Base-by-base conservation (phyloP, 2,888 invertebrate species). In the Elysia crispata region DNA sequence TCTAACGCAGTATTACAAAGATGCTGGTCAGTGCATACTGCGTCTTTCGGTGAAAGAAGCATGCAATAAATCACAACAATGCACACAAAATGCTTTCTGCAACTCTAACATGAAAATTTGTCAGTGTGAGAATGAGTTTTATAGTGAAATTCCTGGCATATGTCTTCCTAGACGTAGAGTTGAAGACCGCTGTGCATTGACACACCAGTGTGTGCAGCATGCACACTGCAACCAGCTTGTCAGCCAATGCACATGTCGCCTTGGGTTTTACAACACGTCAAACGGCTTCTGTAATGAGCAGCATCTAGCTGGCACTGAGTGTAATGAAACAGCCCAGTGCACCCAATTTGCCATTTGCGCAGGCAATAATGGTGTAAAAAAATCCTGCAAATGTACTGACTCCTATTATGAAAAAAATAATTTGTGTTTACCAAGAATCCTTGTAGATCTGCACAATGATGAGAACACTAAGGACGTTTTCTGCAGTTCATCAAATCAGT, bases 271-370 rank as follows among this genome's bases (percentile, higher is more conserved):
- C 33, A 74, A 41, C 57, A 66, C 76, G 41, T n/a, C 74, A 6
- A 77, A 76, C 1, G 80, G 80, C 8, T 31, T 49, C 31, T 82
- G 82, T 57, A 49, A 75, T n/a, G 8, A 30, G 28, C 50, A 74
- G 30, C 50, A 70, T 6, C 62, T 50, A 20, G 82, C 77, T 8
- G 77, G 80, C 0, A 20, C 62, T 30, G 66, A 60, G 0, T 82
- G 82, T 50, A 60, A 64, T 30, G 50, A 31, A 18, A 79, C 82
- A 13, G 28, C 67, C 41, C 76, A 82, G 80, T 82, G 82, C 25
- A 80, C 80, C 15, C 69, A 77, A 6, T 62, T 76, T 18, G 77
- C 82, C 5, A 23, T 64, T 1, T 82, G 82, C 30, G n/a, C 20
- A 5, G 11, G 18, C 3, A 33, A 57, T 33, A 50, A 25, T 6